A percentile compares a stretch with the other conserved stretches of the same genome.
Evolutionary conservation across 2,888 invertebrate genomes (phyloP).

Genomic region (Taphrorychus bicolor): DNA sequence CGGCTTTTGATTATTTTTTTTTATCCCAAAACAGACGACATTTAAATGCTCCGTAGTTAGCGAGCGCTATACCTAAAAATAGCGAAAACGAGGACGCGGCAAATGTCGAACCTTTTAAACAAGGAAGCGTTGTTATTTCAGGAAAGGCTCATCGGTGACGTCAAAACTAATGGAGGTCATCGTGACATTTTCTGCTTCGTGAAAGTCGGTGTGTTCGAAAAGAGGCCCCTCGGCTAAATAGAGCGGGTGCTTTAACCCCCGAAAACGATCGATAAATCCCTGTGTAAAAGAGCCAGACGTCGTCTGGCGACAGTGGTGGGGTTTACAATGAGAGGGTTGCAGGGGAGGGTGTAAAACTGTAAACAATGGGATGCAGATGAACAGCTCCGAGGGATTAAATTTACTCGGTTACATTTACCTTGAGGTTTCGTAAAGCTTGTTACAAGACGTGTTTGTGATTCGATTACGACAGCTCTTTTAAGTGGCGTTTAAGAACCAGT

Average conservation of each 20-base stretch:
- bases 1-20: not conserved
- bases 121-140: not conserved
- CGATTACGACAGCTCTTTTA: not conserved
- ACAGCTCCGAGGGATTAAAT: not conserved
- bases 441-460: not conserved
- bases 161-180: not conserved
- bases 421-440: not conserved
- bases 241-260: constrained; percentile 28
- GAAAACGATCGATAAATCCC: constrained; percentile 30
- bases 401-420: not conserved
- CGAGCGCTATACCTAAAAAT: constrained; percentile 2
- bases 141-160: not conserved
- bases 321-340: constrained; percentile 21
- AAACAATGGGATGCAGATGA: constrained; percentile 14
- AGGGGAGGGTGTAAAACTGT: constrained; percentile 12
- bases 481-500: not conserved
- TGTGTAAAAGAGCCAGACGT: constrained; percentile 15
- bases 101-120: constrained; percentile 2
- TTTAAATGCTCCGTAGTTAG: too few species aligned
- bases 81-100: not conserved
- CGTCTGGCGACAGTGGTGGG: constrained; percentile 26
- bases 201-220: too few species aligned
- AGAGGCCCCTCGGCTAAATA: not conserved
- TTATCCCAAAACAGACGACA: too few species aligned
- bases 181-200: not conserved